A percentile compares a stretch with the other conserved stretches of the same genome.
phyloP scores from a whole-genome alignment of 37 sponge, comb jelly and placozoan genomes.

The Theonella swinhoei region DNA sequence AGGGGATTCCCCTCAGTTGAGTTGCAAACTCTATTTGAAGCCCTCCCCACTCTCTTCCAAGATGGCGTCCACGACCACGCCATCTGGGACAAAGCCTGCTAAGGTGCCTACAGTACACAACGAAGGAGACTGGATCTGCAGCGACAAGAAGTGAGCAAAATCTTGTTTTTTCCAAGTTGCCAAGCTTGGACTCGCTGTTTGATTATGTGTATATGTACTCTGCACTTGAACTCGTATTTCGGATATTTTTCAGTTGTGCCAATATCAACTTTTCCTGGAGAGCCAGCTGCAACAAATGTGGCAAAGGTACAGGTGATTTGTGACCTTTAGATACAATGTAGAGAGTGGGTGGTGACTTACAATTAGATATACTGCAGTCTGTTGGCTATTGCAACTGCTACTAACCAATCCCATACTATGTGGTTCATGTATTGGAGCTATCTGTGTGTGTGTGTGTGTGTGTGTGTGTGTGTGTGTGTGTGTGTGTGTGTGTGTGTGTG shows the following conservation, averaged over 20 bases:
- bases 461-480: no score
- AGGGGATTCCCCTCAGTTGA: not conserved
- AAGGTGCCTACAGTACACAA: conserved; percentile 28
- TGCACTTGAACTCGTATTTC: not conserved
- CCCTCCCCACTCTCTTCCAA: not conserved
- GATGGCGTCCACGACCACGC: not conserved
- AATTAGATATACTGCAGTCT: no score
- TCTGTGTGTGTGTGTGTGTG: no score
- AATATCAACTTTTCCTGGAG: conserved; percentile 96
- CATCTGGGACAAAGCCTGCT: not conserved
- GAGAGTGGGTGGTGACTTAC: no score
- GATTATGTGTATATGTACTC: not conserved
- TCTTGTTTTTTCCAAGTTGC: not conserved
- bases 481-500: no score
- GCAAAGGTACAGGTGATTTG: conserved; percentile 60
- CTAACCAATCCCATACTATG: no score
- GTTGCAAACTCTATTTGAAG: not conserved
- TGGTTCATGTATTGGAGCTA: not conserved
- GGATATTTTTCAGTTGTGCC: conserved; percentile 72
- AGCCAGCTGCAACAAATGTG: conserved; percentile 91
- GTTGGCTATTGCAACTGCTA: no score
- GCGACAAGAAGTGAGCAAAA: conserved; percentile 75
- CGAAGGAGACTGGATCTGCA: conserved; percentile 98
- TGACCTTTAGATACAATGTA: no score
- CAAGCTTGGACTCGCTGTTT: no score